Conservation (phyloP, 1,140 invertebrate genomes). For the Danaus plexippus region DNA sequence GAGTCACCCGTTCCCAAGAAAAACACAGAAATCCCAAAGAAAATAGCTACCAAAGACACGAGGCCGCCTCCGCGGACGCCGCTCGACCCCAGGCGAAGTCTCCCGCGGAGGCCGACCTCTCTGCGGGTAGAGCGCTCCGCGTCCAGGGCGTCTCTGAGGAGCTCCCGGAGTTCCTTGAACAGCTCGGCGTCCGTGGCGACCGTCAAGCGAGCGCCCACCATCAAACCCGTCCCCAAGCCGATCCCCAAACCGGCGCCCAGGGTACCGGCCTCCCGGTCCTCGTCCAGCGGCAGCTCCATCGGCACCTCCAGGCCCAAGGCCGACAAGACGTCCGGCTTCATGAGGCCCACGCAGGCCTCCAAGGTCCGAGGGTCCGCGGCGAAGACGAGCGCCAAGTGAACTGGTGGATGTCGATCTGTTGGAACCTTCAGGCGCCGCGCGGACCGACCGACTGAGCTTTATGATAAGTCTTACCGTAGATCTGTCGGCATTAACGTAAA, state of each 20-base stretch:
- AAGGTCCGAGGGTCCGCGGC: slow-evolving; percentile 46
- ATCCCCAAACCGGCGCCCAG: slow-evolving; percentile 55
- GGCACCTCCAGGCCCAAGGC: slow-evolving; percentile 62
- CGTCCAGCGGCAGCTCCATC: slow-evolving; percentile 80
- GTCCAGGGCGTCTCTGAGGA: slow-evolving; percentile 80
- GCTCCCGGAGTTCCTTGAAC: slow-evolving; percentile 86
- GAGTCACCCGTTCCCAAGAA: slow-evolving; percentile 72
- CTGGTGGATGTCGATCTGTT: slow-evolving; percentile 39
- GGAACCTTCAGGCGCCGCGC: slow-evolving; percentile 59
- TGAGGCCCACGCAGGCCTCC: slow-evolving; percentile 73
- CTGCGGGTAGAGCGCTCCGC: slow-evolving; percentile 59
- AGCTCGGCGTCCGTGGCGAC: slow-evolving; percentile 86
- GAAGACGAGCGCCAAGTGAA: slow-evolving; percentile 41
- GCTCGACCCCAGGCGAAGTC: slow-evolving; percentile 42
- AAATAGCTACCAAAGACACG: slow-evolving; percentile 59
- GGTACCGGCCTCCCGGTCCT: slow-evolving; percentile 79
- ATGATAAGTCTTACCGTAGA: slow-evolving; percentile 42
- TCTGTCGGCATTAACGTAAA: slow-evolving; percentile 31
- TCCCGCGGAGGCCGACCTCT: slow-evolving; percentile 49
- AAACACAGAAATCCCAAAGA: slow-evolving; percentile 55
- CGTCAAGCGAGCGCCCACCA: slow-evolving; percentile 76
- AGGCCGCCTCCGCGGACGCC: slow-evolving; percentile 54
- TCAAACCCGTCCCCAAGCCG: slow-evolving; percentile 47
- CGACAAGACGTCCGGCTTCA: slow-evolving; percentile 70
- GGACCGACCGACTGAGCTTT: slow-evolving; percentile 62